A percentile compares a stretch with the other conserved stretches of the same genome.
These are phyloP conservation scores for Rambutsinella grinnellia DNA, from an alignment of 2,888 invertebrate genomes.

Conservation along the genomic window DNA sequence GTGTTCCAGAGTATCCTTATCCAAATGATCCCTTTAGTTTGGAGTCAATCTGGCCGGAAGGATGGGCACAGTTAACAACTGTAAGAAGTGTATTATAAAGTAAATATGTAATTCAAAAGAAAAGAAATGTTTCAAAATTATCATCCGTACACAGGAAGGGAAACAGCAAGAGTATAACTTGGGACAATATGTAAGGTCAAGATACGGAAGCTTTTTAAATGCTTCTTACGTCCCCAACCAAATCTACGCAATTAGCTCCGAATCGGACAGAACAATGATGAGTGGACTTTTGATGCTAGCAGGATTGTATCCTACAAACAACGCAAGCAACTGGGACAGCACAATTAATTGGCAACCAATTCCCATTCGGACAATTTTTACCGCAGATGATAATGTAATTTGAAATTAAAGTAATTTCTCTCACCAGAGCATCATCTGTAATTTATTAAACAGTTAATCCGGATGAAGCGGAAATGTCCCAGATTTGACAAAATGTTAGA, in stretches of 20 bases:
- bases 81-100: conserved; percentile 12
- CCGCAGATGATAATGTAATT: conserved; percentile 53
- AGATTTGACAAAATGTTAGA: conserved; percentile 26
- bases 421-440: not conserved
- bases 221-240: conserved; percentile 68
- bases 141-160: conserved; percentile 65
- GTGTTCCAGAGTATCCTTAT: conserved; percentile 82
- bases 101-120: not conserved
- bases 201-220: conserved; percentile 75
- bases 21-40: conserved; percentile 82
- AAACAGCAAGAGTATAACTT: conserved; percentile 73
- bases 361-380: conserved; percentile 52
- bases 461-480: conserved; percentile 41
- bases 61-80: conserved; percentile 81
- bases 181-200: conserved; percentile 79
- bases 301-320: conserved; percentile 79
- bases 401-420: not conserved
- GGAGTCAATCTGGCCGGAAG: conserved; percentile 81
- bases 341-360: conserved; percentile 65
- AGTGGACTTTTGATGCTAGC: conserved; percentile 86
- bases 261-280: conserved; percentile 86
- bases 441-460: conserved; percentile 29
- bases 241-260: conserved; percentile 77
- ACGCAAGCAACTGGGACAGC: conserved; percentile 76
- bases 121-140: not conserved